Conservation (phyloP, 1,140 invertebrate genomes). For the Prorops nasuta region DNA sequence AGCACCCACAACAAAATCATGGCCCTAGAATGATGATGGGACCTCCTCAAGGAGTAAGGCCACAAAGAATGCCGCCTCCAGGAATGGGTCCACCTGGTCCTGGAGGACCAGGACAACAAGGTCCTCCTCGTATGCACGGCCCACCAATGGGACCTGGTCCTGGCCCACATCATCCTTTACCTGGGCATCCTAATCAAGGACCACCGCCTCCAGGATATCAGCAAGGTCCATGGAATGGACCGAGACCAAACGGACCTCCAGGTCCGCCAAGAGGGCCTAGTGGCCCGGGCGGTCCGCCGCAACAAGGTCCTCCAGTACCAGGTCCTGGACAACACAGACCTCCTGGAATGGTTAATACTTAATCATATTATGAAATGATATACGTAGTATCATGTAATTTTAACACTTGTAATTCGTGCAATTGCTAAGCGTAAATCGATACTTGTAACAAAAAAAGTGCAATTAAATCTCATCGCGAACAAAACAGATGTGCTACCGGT, state of each 20-base stretch:
- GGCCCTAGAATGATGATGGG: constrained; percentile 69
- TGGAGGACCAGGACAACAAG: constrained; percentile 51
- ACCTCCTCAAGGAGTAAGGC: constrained; percentile 64
- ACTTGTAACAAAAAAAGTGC: background rate
- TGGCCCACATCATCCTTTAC: constrained; percentile 53
- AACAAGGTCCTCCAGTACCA: constrained; percentile 60
- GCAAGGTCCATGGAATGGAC: constrained; percentile 62
- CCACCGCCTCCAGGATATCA: constrained; percentile 61
- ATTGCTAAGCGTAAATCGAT: background rate
- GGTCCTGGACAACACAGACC: constrained; percentile 66
- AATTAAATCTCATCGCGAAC: too few species aligned
- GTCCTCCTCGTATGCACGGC: constrained; percentile 62
- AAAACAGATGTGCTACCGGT: too few species aligned
- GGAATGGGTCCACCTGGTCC: constrained; percentile 65
- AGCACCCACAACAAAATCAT: constrained; percentile 58
- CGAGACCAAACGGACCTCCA: constrained; percentile 60
- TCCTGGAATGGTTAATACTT: constrained; percentile 64
- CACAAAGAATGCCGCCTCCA: constrained; percentile 64
- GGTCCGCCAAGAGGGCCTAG: constrained; percentile 55
- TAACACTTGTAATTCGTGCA: background rate
- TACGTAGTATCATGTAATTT: background rate
- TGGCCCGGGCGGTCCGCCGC: constrained; percentile 55
- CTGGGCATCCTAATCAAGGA: constrained; percentile 56
- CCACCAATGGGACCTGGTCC: constrained; percentile 67
- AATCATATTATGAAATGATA: background rate